Evolutionary conservation across 2,797 vertebrate genomes (phyloP), one percentile per base, ranked within the genome.

Genomic region (Darevskia nairensis): DNA sequence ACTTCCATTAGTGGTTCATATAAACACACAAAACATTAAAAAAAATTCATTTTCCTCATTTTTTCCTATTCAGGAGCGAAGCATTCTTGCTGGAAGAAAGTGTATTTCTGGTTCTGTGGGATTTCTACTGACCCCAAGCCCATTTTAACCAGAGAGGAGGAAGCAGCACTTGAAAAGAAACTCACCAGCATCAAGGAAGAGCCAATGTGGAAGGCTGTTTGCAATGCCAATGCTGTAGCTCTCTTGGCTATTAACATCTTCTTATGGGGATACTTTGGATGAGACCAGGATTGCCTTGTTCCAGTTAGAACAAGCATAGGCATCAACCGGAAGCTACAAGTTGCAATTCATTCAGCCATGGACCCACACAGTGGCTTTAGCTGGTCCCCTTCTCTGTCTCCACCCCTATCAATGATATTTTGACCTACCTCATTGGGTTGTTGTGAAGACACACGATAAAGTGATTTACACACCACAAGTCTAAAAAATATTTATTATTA

Each of bases 251-350:
- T 97, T 61, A 99, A 98, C 7, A 90, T 99, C 68, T 99, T 99
- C 92, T 96, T 99, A 8, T 99, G 98, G 98, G 98, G 98, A 0
- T 99, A 98, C 90, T 98, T 98, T 1, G 97, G 97, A 78, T 98
- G 93, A 96, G 89, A 35, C 61, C 2, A 59, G 25, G 0, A 0
- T n/a, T 46, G 71, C 41, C 5, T 44, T 50, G 82, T 39, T 69
- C 91, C 74, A 84, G 8, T 87, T 78, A 85, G 44, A 80, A 78
- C 11, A 71, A 72, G 61, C 19, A 46, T 11, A 29, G 25, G 68
- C 8, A 68, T 17, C 15, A 25, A 39, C n/a, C 27, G 41, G 55
- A 46, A 19, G 8, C 19, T 84, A 50, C n/a, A 35, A 50, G 6
- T 64, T 66, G 39, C 15, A 50, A 66, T 44, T 50, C 3, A 5